Evolutionary conservation across 1,140 invertebrate genomes (phyloP).

Genomic region (Chlorops oryzae): DNA sequence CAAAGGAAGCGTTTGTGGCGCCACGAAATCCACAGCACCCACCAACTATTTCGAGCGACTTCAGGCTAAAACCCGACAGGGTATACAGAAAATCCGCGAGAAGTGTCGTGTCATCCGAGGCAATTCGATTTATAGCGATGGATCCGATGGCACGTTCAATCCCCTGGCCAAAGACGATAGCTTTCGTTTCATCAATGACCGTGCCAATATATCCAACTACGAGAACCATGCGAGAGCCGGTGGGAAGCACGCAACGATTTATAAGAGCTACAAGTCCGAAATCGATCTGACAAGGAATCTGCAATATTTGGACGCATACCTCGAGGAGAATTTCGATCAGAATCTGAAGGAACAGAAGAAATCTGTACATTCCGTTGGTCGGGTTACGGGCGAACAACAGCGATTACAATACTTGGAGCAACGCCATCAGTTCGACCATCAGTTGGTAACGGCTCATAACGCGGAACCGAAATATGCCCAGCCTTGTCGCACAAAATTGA

Average conservation of each 20-base stretch:
- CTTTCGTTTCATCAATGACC: conserved; percentile 43
- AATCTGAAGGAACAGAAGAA: conserved; percentile 27
- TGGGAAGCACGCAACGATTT: conserved; percentile 35
- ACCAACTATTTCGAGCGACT: conserved; percentile 36
- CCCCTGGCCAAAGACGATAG: conserved; percentile 41
- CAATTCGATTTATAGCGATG: neutral
- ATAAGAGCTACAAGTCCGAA: conserved; percentile 47
- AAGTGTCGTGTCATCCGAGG: conserved; percentile 44
- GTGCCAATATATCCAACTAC: conserved; percentile 35
- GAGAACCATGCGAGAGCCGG: conserved; percentile 19
- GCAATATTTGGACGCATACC: conserved; percentile 42
- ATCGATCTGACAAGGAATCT: conserved; percentile 45
- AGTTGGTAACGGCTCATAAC: conserved; percentile 6
- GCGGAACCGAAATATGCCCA: conserved; percentile 10
- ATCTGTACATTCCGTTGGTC: conserved; percentile 35
- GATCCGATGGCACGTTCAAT: conserved; percentile 18
- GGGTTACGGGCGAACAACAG: conserved; percentile 22
- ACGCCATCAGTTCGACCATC: neutral
- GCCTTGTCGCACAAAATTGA: neutral
- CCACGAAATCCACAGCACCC: conserved; percentile 23
- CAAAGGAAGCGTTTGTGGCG: neutral
- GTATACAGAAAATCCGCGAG: conserved; percentile 40
- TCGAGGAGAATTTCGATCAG: conserved; percentile 30
- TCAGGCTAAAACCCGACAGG: conserved; percentile 39
- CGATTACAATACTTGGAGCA: conserved; percentile 15